These are phyloP conservation scores for Rhynchophorus ferrugineus DNA, from an alignment of 1,140 invertebrate species.

Conservation along the genomic window DNA sequence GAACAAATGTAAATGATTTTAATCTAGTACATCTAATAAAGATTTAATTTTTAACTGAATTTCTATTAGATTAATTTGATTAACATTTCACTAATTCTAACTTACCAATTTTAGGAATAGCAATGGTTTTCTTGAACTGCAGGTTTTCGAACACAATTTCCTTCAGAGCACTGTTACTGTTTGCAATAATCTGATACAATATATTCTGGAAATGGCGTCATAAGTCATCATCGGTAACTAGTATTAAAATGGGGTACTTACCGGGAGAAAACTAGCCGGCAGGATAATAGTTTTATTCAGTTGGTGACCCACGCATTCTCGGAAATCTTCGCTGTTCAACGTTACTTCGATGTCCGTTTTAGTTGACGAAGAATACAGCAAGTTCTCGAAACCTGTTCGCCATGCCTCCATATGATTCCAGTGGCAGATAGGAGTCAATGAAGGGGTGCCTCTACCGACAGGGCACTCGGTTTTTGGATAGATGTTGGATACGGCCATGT, in stretches of 20 bases:
- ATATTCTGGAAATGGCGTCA: slow-evolving; percentile 20
- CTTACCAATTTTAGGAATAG: slow-evolving; percentile 62
- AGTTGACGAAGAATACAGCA: slow-evolving; percentile 31
- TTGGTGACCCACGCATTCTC: slow-evolving; percentile 35
- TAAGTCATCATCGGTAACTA: background rate
- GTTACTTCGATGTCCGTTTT: slow-evolving; percentile 38
- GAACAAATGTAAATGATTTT: no score
- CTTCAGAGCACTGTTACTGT: slow-evolving; percentile 39
- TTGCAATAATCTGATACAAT: slow-evolving; percentile 27
- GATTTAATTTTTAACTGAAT: no score
- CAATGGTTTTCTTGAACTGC: slow-evolving; percentile 73
- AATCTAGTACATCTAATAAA: no score
- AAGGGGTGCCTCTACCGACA: slow-evolving; percentile 69
- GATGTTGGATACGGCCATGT: slow-evolving; percentile 43
- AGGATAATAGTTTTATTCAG: slow-evolving; percentile 33
- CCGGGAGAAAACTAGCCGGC: slow-evolving; percentile 32
- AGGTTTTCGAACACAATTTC: slow-evolving; percentile 86
- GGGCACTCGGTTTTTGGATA: slow-evolving; percentile 66
- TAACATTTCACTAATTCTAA: no score
- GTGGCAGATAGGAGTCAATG: slow-evolving; percentile 66
- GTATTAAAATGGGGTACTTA: slow-evolving; percentile 20
- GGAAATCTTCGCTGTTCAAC: slow-evolving; percentile 41
- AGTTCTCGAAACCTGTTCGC: slow-evolving; percentile 39
- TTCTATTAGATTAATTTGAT: no score
- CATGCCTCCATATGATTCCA: slow-evolving; percentile 88